A percentile compares a stretch with the other conserved stretches of the same genome.
These are phyloP conservation scores for Phainopepla nitens DNA, from an alignment of 2,113 vertebrate genomes.

Conservation along the genomic window DNA sequence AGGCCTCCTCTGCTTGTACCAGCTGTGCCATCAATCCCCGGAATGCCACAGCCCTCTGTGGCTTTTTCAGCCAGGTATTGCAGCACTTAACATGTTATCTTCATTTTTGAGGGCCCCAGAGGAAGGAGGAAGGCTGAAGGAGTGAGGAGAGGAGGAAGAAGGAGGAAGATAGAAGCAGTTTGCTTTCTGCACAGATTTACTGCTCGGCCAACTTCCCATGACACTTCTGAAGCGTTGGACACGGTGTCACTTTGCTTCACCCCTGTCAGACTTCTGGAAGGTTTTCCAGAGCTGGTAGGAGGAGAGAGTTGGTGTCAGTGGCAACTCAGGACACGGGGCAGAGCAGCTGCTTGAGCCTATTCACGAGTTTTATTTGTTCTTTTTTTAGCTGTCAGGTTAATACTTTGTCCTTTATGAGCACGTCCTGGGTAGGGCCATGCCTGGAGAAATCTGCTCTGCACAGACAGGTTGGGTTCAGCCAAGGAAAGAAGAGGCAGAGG, in stretches of 20 bases:
- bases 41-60: background rate
- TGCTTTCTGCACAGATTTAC: background rate
- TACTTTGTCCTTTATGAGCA: background rate
- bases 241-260: background rate
- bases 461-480: background rate
- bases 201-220: accelerated
- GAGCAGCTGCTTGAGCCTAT: background rate
- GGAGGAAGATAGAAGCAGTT: background rate
- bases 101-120: background rate
- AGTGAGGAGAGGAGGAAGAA: background rate
- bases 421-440: background rate
- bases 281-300: background rate
- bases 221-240: background rate
- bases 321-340: background rate
- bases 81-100: background rate
- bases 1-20: background rate
- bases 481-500: background rate
- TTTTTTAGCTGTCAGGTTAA: background rate
- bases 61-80: background rate
- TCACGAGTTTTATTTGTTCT: background rate
- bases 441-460: background rate
- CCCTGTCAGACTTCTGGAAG: background rate
- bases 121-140: background rate
- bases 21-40: background rate
- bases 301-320: background rate